Evolutionary conservation across 2,113 vertebrate species (phyloP).

Genomic region (Ammodytes dubius): DNA sequence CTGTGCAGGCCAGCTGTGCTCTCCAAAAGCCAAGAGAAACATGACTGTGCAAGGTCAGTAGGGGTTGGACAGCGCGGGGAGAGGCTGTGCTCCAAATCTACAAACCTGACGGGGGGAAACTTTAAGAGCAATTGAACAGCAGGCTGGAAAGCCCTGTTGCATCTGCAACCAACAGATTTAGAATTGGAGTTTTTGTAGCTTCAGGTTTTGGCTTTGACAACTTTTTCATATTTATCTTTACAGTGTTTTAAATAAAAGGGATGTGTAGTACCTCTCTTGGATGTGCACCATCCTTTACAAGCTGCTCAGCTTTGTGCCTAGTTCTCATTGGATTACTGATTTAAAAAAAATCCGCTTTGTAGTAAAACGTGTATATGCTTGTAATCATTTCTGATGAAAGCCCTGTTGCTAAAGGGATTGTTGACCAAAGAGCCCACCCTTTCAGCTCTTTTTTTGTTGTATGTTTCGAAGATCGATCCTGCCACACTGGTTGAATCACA

Average conservation of each 20-base stretch:
- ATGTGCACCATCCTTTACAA: neutral
- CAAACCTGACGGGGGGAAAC: neutral
- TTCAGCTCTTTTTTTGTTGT: neutral
- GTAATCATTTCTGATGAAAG: neutral
- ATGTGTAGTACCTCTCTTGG: neutral
- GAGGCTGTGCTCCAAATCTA: neutral
- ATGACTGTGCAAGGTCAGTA: conserved; percentile 16
- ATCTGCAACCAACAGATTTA: neutral
- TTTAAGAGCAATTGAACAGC: neutral
- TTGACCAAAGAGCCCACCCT: neutral
- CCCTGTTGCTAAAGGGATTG: neutral
- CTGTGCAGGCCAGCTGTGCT: conserved; percentile 54
- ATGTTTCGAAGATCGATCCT: neutral
- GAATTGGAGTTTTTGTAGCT: neutral
- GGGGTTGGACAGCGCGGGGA: neutral
- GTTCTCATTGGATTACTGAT: neutral
- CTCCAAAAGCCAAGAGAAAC: conserved; percentile 22
- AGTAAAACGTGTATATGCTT: neutral
- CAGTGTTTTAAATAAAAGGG: neutral
- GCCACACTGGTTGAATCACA: neutral
- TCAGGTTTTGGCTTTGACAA: neutral
- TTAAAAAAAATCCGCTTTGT: too few relatives aligned
- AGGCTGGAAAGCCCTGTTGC: neutral
- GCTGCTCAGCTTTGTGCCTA: neutral
- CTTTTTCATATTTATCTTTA: neutral